Evolutionary conservation across 1,140 invertebrate species (phyloP).

Genomic region (Drosophila pseudoananassae): DNA sequence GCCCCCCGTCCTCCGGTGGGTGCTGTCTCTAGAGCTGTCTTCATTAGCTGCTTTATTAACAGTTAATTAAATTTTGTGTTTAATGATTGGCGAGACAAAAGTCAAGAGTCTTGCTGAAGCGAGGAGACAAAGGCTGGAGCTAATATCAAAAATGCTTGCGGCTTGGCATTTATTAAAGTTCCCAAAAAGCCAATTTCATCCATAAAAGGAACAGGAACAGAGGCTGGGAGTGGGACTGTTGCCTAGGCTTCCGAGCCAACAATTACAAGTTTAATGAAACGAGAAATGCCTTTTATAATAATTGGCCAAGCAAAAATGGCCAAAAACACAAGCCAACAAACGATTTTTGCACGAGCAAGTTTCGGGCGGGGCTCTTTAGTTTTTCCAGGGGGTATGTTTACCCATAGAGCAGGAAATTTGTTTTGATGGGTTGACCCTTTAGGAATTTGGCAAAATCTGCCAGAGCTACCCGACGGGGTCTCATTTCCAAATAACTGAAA

Average conservation of each 20-base stretch:
- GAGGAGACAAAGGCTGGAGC: slow-evolving; percentile 8
- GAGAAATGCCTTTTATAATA: slow-evolving; percentile 70
- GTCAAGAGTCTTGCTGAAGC: slow-evolving; percentile 13
- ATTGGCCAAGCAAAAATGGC: slow-evolving; percentile 53
- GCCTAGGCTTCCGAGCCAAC: slow-evolving; percentile 39
- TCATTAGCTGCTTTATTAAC: slow-evolving; percentile 79
- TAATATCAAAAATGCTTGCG: slow-evolving; percentile 67
- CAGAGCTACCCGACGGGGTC: neutral
- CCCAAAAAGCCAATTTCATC: slow-evolving; percentile 55
- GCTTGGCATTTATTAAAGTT: slow-evolving; percentile 72
- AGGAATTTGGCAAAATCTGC: neutral
- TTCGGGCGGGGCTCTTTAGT: slow-evolving; percentile 1
- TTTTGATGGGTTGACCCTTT: slow-evolving; percentile 9
- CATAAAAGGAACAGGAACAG: neutral
- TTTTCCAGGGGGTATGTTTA: neutral
- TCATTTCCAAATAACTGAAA: slow-evolving; percentile 24
- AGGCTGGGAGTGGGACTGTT: slow-evolving; percentile 11
- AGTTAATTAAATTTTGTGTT: slow-evolving; percentile 82
- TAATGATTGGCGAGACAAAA: slow-evolving; percentile 63
- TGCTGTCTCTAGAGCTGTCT: slow-evolving; percentile 40
- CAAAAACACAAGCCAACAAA: slow-evolving; percentile 31
- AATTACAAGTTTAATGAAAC: slow-evolving; percentile 74
- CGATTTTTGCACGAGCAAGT: slow-evolving; percentile 28
- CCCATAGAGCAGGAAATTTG: slow-evolving; percentile 29
- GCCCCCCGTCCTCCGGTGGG: too few relatives aligned